A percentile compares a stretch with the other conserved stretches of the same genome.
phyloP scores from a whole-genome alignment of 1,140 invertebrate genomes.

The Drosophila eugracilis region DNA sequence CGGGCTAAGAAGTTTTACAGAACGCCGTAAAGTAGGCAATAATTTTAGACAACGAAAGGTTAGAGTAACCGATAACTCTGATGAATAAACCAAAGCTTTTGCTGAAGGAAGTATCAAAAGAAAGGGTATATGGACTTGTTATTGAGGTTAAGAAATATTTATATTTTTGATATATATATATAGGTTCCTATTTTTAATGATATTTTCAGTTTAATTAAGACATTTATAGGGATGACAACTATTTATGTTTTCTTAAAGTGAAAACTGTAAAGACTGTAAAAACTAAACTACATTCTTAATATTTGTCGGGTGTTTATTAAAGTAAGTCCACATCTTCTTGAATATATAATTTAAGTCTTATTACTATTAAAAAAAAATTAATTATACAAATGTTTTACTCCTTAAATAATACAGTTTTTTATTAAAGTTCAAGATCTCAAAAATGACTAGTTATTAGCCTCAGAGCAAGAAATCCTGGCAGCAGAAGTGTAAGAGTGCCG shows the following conservation, averaged over 20 bases:
- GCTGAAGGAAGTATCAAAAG: neutral
- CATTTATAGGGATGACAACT: no score
- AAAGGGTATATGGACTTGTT: neutral
- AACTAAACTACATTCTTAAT: no score
- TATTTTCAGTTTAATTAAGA: no score
- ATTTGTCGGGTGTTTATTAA: no score
- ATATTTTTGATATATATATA: no score
- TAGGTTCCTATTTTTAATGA: no score
- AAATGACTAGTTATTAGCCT: conserved; percentile 2
- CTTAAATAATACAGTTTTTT: conserved; percentile 1
- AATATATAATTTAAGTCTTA: no score
- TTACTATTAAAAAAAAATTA: neutral
- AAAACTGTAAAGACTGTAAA: no score
- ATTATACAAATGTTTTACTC: neutral
- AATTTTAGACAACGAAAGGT: neutral
- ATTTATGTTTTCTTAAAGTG: no score
- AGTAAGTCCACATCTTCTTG: no score
- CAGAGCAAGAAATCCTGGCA: conserved; percentile 26
- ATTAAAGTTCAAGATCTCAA: neutral
- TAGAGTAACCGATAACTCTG: neutral
- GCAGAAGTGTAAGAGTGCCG: conserved; percentile 23
- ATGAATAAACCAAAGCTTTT: neutral
- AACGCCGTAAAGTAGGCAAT: conserved; percentile 24
- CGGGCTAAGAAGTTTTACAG: neutral
- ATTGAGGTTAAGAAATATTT: no score